These are phyloP conservation scores for Caloenas nicobarica DNA, from an alignment of 2,113 vertebrate genomes.

Conservation along the genomic window DNA sequence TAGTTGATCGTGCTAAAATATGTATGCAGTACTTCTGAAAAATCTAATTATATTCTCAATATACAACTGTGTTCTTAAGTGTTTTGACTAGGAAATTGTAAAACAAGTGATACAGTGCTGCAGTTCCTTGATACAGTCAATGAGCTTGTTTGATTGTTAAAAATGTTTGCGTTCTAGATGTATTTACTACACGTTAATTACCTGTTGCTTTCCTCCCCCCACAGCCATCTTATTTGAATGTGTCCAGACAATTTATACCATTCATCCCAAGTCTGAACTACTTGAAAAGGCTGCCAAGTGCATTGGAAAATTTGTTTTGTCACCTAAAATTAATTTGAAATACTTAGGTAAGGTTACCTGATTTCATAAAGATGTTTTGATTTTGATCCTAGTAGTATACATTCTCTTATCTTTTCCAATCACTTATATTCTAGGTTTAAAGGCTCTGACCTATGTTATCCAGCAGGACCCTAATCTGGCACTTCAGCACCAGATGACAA, in stretches of 20 bases:
- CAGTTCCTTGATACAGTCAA: neutral
- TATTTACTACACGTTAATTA: neutral
- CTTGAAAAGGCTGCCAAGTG: conserved; percentile 95
- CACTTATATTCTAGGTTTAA: conserved; percentile 82
- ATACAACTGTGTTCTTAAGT: neutral
- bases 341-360: conserved; percentile 87
- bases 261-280: conserved; percentile 90
- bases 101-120: neutral
- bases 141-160: neutral
- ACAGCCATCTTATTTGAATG: conserved; percentile 96
- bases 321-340: conserved; percentile 96
- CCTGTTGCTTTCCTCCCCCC: neutral
- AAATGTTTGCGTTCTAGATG: neutral
- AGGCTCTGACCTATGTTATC: conserved; percentile 93
- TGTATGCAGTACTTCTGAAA: neutral
- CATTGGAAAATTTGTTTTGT: conserved; percentile 96
- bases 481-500: conserved; percentile 97
- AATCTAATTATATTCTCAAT: neutral
- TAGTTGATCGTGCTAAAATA: neutral
- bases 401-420: neutral
- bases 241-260: conserved; percentile 93
- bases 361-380: neutral
- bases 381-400: neutral
- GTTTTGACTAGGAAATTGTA: neutral
- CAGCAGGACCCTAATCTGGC: conserved; percentile 94